Evolutionary conservation across 2,797 vertebrate genomes (phyloP), one percentile per base, ranked within the genome.

Genomic region (Coranthus polyacanthus): DNA sequence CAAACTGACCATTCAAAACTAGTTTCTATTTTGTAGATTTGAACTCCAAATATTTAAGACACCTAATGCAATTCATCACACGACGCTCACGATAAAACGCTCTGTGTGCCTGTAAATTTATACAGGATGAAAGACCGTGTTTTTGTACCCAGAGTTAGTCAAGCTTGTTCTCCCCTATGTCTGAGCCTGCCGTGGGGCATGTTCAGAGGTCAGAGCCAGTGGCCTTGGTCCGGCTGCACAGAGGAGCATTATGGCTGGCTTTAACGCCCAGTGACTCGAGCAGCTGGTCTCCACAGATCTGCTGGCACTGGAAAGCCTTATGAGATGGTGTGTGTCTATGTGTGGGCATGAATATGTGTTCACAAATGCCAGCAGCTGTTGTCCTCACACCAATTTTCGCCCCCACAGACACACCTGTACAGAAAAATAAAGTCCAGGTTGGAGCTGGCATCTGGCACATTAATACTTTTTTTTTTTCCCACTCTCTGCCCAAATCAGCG

Each of bases 351-450:
- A 41, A 29, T 41, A 3, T 54, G 50, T 37, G 57, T 61, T 72
- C 68, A 68, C 72, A 78, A 81, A 72, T 77, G 71, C 66, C 65
- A 81, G 62, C 82, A 86, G 76, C 78, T 86, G 85, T 69, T 78
- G 64, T 65, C 51, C 65, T 73, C 55, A 56, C 52, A 79, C 43
- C 66, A 57, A 70, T 75, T 37, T 9, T 21, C 26, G 41, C 24
- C 32, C 12, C 36, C 12, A 50, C 21, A 60, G 52, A 72, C 59
- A 59, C 76, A 82, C 73, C 78, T 84, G 73, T 39, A 71, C 62
- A 60, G 62, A 78, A 66, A 83, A 45, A 82, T 75, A 61, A 84
- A 55, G 53, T 57, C 66, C 47, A 45, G 55, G 43, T 61, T 60
- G 66, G 66, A 68, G 50, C 50, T 53, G 75, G 73, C 66, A 82